Evolutionary conservation across 2,888 invertebrate genomes (phyloP).

Genomic region (Campoletis raptor): DNA sequence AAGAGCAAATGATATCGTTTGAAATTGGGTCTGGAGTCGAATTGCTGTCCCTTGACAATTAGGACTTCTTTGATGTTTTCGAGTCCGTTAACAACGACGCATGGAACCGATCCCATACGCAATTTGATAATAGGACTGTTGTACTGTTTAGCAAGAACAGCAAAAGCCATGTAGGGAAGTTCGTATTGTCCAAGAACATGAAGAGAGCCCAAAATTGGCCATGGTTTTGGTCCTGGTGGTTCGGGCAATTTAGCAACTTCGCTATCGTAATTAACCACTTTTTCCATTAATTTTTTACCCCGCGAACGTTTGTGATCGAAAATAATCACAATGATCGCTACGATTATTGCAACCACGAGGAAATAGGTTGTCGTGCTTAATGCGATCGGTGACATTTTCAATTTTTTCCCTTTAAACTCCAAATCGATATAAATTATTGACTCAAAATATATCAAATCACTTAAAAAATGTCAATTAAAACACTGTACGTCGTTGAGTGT

Average conservation of each 20-base stretch:
- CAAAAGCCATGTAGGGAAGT: constrained; percentile 88
- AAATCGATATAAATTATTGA: neutral
- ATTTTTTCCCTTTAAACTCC: neutral
- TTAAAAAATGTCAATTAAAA: neutral
- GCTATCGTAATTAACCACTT: constrained; percentile 64
- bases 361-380: constrained; percentile 78
- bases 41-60: constrained; percentile 87
- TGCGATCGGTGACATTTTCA: constrained; percentile 71
- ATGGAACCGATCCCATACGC: constrained; percentile 86
- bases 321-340: constrained; percentile 75
- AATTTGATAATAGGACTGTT: constrained; percentile 86
- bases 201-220: constrained; percentile 87
- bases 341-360: constrained; percentile 74
- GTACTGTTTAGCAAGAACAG: constrained; percentile 85
- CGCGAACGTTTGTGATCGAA: constrained; percentile 74
- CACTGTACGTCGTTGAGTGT: neutral
- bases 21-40: constrained; percentile 89
- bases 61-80: constrained; percentile 87
- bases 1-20: constrained; percentile 88
- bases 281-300: constrained; percentile 62
- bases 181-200: constrained; percentile 87
- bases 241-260: constrained; percentile 76
- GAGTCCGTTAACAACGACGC: constrained; percentile 87
- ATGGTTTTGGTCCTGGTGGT: constrained; percentile 86
- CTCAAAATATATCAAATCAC: neutral